Evolutionary conservation across 2,797 vertebrate species (phyloP).

Genomic region (Sparus aurata): DNA sequence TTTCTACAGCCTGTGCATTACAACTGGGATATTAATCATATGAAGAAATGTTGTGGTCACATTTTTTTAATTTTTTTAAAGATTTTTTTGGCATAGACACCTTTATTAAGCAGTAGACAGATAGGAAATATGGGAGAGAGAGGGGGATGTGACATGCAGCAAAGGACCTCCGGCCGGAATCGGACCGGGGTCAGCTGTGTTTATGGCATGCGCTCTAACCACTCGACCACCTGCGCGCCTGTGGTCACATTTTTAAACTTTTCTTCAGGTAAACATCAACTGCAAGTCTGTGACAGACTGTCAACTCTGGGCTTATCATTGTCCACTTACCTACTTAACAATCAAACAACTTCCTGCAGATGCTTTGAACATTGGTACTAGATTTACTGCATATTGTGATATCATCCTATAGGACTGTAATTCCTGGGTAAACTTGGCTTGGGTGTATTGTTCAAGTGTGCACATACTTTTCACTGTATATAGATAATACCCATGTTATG

Average conservation of each 20-base stretch:
- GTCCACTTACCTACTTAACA: not conserved
- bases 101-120: too few species aligned
- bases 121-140: too few species aligned
- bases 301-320: not conserved
- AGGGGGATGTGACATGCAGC: too few species aligned
- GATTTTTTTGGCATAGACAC: too few species aligned
- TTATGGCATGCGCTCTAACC: too few species aligned
- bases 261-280: not conserved
- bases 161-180: too few species aligned
- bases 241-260: not conserved
- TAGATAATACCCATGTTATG: too few species aligned
- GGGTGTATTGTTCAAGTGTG: not conserved
- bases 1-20: not conserved
- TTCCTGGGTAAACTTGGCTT: not conserved
- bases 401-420: not conserved
- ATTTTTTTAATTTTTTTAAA: too few species aligned
- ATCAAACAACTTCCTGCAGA: not conserved
- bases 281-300: not conserved
- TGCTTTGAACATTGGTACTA: not conserved
- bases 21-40: not conserved
- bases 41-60: too few species aligned
- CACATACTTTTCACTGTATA: not conserved
- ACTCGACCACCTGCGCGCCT: too few species aligned
- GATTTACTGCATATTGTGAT: not conserved
- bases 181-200: too few species aligned